Evolutionary conservation across 2,888 invertebrate genomes (phyloP), one percentile per base, ranked within the genome.

Genomic region (Branchellion lobata): DNA sequence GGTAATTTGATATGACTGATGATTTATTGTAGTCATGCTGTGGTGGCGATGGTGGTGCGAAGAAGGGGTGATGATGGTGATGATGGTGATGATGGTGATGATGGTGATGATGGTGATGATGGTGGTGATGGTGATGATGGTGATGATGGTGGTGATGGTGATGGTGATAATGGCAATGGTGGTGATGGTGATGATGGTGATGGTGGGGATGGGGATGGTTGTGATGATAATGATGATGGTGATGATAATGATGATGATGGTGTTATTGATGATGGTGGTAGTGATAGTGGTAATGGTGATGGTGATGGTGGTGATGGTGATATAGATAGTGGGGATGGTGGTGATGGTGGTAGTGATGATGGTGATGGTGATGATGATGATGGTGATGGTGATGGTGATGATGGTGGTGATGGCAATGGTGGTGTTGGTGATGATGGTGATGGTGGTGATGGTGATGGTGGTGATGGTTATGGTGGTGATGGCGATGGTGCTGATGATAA

Each of bases 401-500:
- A 27, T 65, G 27, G 21, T 27, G 65, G 8, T 65, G 65, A 65
- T 65, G 29, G 29, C 65, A 65, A 65, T 40, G 40, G 40, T 40
- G 14, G 40, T 5, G 14, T 8, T 40, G 40, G 14, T 40, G 14
- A 8, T 40, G 40, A 40, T 40, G 65, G 8, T 65, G 65, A 65
- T 65, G 65, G n/a, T 65, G 8, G 29, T 5, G 21, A 65, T 27
- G 29, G 21, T 65, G 21, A 11, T 65, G 29, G 21, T 65, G 27
- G 8, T 65, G 21, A 65, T 65, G 65, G 21, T 65, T 65, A 27
- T 29, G 65, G 65, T 29, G 18, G 18, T 76, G 31, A 57, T 31
- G 27, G 33, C 0, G n/a, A 57, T 76, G 31, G 57, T 61, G 33
- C 68, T 76, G 31, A 76, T 76, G 40, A 76, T 29, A 33, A 79